Evolutionary conservation across 1,140 invertebrate genomes (phyloP), one percentile per base, ranked within the genome.

Genomic region (Drosophila albomicans): DNA sequence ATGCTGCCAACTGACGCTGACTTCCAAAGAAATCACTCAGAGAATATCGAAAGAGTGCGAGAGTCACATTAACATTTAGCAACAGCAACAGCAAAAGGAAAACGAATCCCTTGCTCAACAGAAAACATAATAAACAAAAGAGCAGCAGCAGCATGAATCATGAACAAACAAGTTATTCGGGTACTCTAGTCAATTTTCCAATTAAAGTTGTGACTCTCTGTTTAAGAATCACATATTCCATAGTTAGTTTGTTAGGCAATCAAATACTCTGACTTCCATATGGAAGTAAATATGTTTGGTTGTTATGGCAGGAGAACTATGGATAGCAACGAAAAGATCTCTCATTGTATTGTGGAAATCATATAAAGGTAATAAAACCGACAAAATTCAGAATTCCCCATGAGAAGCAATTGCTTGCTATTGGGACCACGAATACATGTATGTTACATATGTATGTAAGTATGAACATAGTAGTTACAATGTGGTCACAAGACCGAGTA

Each of bases 61-160:
- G 32, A 35, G 41, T 13, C 15, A 45, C 35, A 61, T 58, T 59
- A 45, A 52, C 32, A 61, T 59, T 35, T 43, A 38, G 45, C 11
- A 6, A 38, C 8, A 58, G 41, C 20, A 38, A 32, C 32, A 32
- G 20, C 20, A 25, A 25, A 25, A 32, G 32, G 5, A 28, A 54
- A 30, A 54, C 5, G 28, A 54, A 32, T 32, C 51, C n/a, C 11
- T 13, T 13, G 52, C 54, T 58, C 54, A 13, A 2, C 35, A 59
- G 63, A 54, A 57, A 41, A n/a, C 54, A 59, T 45, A 73, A 66
- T 45, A 72, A 54, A 35, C 54, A 73, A 58, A 43, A 10, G 20
- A 38, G 13, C 5, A 30, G 25, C 28, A 32, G 32, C 20, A 25
- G 20, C 20, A 57, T 13, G 7, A 15, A 48, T 10, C 46, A 43